Percentiles rank a stretch among this genome's conserved stretches.
phyloP scores from a whole-genome alignment of 2,888 invertebrate genomes.

The Ischnura elegans region DNA sequence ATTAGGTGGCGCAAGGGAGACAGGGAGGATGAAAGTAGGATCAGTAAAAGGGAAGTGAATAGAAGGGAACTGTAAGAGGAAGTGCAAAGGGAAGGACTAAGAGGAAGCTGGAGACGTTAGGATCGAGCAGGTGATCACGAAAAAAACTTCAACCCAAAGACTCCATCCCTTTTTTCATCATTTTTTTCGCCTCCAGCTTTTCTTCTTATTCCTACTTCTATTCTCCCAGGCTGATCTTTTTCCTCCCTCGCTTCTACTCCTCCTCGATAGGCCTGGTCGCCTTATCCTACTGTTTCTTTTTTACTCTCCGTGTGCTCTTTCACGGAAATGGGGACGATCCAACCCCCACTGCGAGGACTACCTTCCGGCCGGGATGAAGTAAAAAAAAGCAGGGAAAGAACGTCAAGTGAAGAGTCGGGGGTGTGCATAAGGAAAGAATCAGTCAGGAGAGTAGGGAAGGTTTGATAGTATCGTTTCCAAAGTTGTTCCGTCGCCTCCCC shows the following conservation, averaged over 20 bases:
- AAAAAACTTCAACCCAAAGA: neutral
- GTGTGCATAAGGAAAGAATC: neutral
- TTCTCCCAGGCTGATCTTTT: neutral
- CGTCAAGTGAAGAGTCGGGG: neutral
- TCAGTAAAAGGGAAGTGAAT: neutral
- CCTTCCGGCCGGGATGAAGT: neutral
- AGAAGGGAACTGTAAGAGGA: neutral
- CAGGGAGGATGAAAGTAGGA: neutral
- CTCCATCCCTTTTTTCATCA: neutral
- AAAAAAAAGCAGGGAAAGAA: neutral
- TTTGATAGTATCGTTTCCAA: neutral
- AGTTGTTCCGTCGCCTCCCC: neutral
- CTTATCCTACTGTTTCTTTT: neutral
- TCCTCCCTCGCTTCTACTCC: neutral
- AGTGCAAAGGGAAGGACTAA: neutral
- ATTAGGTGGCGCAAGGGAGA: neutral
- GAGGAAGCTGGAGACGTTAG: neutral
- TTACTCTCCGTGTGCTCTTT: neutral
- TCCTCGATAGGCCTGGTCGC: neutral
- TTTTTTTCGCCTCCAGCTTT: neutral
- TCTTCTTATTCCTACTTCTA: neutral
- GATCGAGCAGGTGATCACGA: slow-evolving; percentile 28
- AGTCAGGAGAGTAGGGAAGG: neutral
- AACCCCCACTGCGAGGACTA: neutral
- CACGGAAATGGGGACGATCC: slow-evolving; percentile 2